Evolutionary conservation across 2,113 vertebrate species (phyloP), one percentile per base, ranked within the genome.

Genomic region (Progne subis): DNA sequence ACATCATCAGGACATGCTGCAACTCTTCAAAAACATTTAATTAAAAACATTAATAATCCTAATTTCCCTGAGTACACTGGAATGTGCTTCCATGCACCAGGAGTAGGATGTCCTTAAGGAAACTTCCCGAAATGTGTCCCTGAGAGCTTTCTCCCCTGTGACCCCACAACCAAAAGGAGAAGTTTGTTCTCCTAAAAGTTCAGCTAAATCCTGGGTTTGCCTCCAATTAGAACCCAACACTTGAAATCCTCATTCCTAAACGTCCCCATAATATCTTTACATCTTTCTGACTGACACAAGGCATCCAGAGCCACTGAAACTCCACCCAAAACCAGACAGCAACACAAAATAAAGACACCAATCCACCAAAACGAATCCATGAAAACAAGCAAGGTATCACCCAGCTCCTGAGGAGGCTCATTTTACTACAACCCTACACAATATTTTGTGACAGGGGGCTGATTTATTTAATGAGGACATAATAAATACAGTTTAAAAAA

Each of bases 201-300:
- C 41, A 65, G 2, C 5, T 28, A 18, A 85, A 85, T 21, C 31
- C 25, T 53, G 19, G 5, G 0, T 71, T 17, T 44, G 55, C 18
- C 41, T 60, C 37, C 29, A 86, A 0, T 11, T 8, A 26, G 9
- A 88, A 31, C 7, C 24, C 26, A 44, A 49, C 19, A 11, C 14
- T 31, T 46, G 41, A 72, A 82, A 61, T 21, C 15, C n/a, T 21
- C n/a, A 8, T 5, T 55, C 12, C 82, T 37, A 14, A 16, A 6
- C 6, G 69, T 14, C 31, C 43, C 64, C 74, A 2, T 11, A 37
- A 41, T 0, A 18, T 4, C 5, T 25, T 39, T 2, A 1, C 0
- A 3, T 0, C 2, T 20, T 77, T 47, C 14, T 14, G 6, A 76
- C 8, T 19, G 12, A 23, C 15, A n/a, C 60, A 39, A 53, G 43